These are phyloP conservation scores for Pica pica DNA, from an alignment of 2,113 vertebrate species.

Conservation along the genomic window DNA sequence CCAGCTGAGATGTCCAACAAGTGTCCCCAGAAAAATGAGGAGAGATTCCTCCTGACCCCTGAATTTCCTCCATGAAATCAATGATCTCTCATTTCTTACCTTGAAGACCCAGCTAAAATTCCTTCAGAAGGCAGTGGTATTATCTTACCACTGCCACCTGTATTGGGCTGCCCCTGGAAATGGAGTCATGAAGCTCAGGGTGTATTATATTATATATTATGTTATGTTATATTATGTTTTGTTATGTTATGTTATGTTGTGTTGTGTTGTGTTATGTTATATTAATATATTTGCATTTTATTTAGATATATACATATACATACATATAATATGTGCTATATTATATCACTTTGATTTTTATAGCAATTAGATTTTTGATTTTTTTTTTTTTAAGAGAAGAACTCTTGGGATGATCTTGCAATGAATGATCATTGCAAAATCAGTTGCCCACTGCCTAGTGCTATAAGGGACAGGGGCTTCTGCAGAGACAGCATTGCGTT, in stretches of 20 bases:
- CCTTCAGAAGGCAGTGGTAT: neutral
- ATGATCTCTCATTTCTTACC: neutral
- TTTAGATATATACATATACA: no score
- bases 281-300: no score
- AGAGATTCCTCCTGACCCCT: neutral
- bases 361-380: neutral
- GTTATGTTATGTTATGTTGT: no score
- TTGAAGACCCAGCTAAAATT: neutral
- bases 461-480: neutral
- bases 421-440: neutral
- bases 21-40: neutral
- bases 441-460: neutral
- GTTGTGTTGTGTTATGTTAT: no score
- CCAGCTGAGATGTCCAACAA: neutral
- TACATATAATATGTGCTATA: no score
- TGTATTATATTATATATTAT: no score
- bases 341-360: neutral
- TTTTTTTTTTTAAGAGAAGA: neutral
- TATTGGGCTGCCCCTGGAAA: neutral
- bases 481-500: neutral
- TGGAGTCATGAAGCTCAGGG: neutral
- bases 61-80: neutral
- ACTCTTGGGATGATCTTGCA: neutral
- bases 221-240: no score
- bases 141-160: neutral